Evolutionary conservation across 2,888 invertebrate species (phyloP).

Genomic region (Coleophora deauratella): DNA sequence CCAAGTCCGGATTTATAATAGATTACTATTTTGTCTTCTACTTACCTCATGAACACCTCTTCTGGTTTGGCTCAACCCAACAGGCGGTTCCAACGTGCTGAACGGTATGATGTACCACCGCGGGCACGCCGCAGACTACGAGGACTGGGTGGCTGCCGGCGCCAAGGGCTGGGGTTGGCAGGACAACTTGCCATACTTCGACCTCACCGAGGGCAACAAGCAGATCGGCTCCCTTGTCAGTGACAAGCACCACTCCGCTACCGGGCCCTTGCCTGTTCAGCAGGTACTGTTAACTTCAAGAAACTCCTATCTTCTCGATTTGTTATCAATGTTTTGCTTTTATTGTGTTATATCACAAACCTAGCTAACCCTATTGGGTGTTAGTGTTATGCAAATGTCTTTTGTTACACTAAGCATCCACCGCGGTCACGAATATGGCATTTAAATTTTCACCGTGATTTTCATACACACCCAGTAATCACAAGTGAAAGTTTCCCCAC

Average conservation of each 20-base stretch:
- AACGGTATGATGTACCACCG: conserved; percentile 89
- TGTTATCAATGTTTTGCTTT: background rate
- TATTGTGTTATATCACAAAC: background rate
- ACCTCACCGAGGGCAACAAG: conserved; percentile 76
- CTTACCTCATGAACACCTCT: too few relatives aligned
- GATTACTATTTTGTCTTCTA: too few relatives aligned
- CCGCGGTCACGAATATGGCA: background rate
- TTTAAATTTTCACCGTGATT: too few relatives aligned
- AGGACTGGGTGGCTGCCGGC: conserved; percentile 79
- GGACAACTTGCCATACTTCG: conserved; percentile 79
- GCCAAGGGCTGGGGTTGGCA: conserved; percentile 82
- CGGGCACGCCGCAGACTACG: conserved; percentile 81
- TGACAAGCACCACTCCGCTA: conserved; percentile 62
- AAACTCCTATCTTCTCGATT: background rate
- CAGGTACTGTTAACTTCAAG: too few relatives aligned
- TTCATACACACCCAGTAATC: too few relatives aligned
- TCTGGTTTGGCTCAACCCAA: too few relatives aligned
- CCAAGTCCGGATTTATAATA: too few relatives aligned
- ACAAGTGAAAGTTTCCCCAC: too few relatives aligned
- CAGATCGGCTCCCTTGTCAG: conserved; percentile 73
- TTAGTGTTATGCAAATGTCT: background rate
- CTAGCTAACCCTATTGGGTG: background rate
- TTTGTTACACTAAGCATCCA: background rate
- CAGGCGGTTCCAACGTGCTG: conserved; percentile 79
- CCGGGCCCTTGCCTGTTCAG: conserved; percentile 74